A percentile compares a stretch with the other conserved stretches of the same genome.
Evolutionary conservation across 2,113 vertebrate genomes (phyloP).

Genomic region (Capreolus pygargus): DNA sequence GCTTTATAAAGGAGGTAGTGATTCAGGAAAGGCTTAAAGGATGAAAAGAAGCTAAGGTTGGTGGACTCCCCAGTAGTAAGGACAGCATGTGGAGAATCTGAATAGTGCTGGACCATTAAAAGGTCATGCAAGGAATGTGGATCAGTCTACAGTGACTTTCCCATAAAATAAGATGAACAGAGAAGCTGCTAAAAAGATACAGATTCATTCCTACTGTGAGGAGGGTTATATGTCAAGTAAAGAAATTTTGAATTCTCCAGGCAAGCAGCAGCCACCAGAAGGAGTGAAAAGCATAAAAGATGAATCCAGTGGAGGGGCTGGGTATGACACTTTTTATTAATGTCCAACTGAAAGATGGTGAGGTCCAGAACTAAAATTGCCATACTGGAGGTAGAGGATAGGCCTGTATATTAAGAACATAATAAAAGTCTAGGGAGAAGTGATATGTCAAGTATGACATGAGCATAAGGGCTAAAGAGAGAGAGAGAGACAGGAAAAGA

Average conservation of each 20-base stretch:
- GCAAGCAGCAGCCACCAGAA: not conserved
- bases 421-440: not conserved
- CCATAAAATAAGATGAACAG: not conserved
- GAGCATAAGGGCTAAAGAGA: not conserved
- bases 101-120: not conserved
- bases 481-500: not conserved
- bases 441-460: not conserved
- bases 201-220: not conserved
- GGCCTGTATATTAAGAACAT: not conserved
- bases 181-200: not conserved
- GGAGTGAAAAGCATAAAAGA: not conserved
- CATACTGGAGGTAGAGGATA: not conserved
- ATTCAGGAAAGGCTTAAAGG: not conserved
- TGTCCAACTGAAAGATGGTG: not conserved
- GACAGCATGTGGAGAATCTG: not conserved
- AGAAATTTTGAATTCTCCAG: not conserved
- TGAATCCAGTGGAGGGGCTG: not conserved
- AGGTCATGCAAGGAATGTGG: not conserved
- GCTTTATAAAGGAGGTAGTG: not conserved
- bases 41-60: not conserved
- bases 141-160: not conserved
- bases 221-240: not conserved
- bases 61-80: not conserved
- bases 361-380: not conserved
- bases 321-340: not conserved